phyloP scores from a whole-genome alignment of 1,140 invertebrate species.

The Sycophila sp. region DNA sequence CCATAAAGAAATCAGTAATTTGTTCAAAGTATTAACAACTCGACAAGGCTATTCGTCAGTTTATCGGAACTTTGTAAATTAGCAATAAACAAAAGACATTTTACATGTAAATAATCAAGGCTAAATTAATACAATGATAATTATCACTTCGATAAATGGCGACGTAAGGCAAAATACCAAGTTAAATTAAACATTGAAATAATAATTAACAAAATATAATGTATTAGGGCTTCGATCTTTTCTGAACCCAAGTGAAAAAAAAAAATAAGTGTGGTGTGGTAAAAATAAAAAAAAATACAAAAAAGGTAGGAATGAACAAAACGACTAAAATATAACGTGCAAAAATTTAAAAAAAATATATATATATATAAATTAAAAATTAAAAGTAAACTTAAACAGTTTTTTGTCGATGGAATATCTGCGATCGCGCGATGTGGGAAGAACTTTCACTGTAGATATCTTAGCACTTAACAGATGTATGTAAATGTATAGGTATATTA shows the following conservation, averaged over 20 bases:
- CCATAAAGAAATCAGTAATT: too few relatives aligned
- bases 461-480: slow-evolving; percentile 57
- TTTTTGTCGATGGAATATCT: neutral
- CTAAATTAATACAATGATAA: slow-evolving; percentile 6
- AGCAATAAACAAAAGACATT: slow-evolving; percentile 14
- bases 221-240: neutral
- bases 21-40: too few relatives aligned
- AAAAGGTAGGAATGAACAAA: neutral
- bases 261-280: slow-evolving; percentile 4
- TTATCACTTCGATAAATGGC: slow-evolving; percentile 1
- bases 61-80: slow-evolving; percentile 18
- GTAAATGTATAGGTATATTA: slow-evolving; percentile 51
- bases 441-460: slow-evolving; percentile 64
- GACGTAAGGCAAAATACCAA: neutral
- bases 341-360: slow-evolving; percentile 4
- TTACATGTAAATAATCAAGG: slow-evolving; percentile 25
- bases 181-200: neutral
- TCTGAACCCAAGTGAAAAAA: slow-evolving; percentile 1
- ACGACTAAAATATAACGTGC: too few relatives aligned
- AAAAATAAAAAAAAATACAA: neutral
- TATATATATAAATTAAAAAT: neutral
- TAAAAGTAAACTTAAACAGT: neutral
- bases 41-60: slow-evolving; percentile 11
- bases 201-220: neutral
- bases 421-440: neutral